Percentiles rank a stretch among this genome's conserved stretches.
Conservation (phyloP, 2,888 invertebrate genomes). For the Arrhopalites spinosus region DNA sequence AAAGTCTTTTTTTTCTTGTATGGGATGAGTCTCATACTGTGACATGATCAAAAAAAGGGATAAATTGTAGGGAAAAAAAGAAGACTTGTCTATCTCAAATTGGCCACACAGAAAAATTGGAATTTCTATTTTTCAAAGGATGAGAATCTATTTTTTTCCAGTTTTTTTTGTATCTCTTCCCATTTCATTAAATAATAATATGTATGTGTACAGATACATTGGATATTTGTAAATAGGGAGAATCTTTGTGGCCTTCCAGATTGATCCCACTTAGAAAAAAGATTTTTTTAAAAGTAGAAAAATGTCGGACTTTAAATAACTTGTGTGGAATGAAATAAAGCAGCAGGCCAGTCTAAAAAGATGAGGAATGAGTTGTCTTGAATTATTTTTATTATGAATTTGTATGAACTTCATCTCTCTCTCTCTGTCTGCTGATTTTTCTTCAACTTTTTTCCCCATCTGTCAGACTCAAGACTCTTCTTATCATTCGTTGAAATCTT, state of each 20-base stretch:
- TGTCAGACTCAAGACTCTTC: neutral
- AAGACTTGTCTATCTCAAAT: too few species aligned
- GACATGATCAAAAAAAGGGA: neutral
- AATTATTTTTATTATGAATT: neutral
- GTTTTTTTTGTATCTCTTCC: too few species aligned
- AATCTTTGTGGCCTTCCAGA: too few species aligned
- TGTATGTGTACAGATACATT: too few species aligned
- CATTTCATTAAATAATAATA: too few species aligned
- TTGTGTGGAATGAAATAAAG: constrained; percentile 27
- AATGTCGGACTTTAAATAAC: constrained; percentile 8
- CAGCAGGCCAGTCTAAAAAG: constrained; percentile 15
- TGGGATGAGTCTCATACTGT: constrained; percentile 4
- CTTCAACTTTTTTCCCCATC: neutral
- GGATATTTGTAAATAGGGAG: too few species aligned
- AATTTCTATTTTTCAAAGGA: too few species aligned
- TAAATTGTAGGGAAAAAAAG: neutral
- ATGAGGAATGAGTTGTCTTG: neutral
- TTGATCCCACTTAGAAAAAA: too few species aligned
- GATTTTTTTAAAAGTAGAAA: neutral
- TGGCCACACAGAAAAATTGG: too few species aligned
- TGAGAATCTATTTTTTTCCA: too few species aligned
- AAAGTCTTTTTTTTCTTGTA: neutral
- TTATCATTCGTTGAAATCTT: constrained; percentile 15
- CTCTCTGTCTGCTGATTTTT: constrained; percentile 9
- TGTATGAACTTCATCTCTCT: neutral